Evolutionary conservation across 2,888 invertebrate genomes (phyloP).

Genomic region (Parelbella ahira): DNA sequence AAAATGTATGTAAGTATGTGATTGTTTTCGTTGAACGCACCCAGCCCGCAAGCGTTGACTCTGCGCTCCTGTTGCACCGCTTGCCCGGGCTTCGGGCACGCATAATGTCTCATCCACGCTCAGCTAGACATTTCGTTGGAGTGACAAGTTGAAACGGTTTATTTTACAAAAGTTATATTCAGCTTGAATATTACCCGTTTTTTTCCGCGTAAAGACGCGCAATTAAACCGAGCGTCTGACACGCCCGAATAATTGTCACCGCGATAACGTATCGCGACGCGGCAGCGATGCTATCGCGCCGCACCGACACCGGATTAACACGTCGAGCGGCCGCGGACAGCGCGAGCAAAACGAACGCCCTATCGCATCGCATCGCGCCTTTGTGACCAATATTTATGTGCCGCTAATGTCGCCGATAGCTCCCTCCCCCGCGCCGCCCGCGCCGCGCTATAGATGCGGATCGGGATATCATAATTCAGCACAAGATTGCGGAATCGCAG

Average conservation of each 20-base stretch:
- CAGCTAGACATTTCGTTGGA: too few relatives aligned
- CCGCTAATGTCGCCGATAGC: constrained; percentile 23
- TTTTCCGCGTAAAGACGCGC: too few relatives aligned
- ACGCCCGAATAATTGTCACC: constrained; percentile 14
- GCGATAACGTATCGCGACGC: constrained; percentile 14
- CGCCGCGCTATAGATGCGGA: constrained; percentile 12
- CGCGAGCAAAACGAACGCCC: constrained; percentile 7
- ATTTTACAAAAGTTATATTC: too few relatives aligned
- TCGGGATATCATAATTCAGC: constrained; percentile 23
- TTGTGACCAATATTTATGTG: constrained; percentile 24
- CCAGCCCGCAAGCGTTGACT: too few relatives aligned
- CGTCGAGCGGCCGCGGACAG: constrained; percentile 23
- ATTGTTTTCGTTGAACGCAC: too few relatives aligned
- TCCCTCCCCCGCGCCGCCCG: background rate
- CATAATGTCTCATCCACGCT: too few relatives aligned
- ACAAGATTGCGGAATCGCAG: constrained; percentile 19
- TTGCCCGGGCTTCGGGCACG: too few relatives aligned
- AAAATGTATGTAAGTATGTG: too few relatives aligned
- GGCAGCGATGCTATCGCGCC: constrained; percentile 12
- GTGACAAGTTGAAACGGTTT: too few relatives aligned
- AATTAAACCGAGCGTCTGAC: constrained; percentile 7
- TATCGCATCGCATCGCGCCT: constrained; percentile 21
- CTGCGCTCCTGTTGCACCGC: too few relatives aligned
- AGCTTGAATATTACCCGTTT: too few relatives aligned
- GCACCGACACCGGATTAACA: constrained; percentile 17